Base-by-base conservation (phyloP, 64 coral and sea anemone genomes). In the Montipora foliosa region DNA sequence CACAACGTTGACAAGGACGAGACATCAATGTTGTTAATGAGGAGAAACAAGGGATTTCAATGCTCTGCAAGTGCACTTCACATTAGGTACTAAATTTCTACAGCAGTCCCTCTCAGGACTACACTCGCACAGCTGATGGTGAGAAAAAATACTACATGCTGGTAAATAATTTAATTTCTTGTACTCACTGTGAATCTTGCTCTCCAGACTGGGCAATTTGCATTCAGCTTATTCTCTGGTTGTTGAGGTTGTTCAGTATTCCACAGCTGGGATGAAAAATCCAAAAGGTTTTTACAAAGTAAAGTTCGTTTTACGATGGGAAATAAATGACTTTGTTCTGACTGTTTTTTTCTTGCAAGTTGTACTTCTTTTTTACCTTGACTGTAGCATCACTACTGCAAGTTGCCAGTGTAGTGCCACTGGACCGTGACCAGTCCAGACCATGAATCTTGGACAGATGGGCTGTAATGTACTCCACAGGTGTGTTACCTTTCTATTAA, bases 401-500 rank as follows among this genome's bases (percentile, higher is more conserved):
- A 16, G 98, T 99, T 49, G 92, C 89, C 37, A 99, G 67, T 15
- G 79, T 90, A n/a, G 87, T 84, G 15, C 98, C 95, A 88, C 90
- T 91, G 8, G 78, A 84, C 16, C 71, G 89, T 3, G 95, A 99
- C 98, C 98, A 99, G 67, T 99, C 98, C 8, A 99, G 49, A 16
- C 98, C 98, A 73, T 96, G 92, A 25, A 99, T 93, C 80, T 96
- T 96, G 25, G 98, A 99, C 17, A 99, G 87, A 74, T 99, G 98
- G 68, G 98, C 98, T 80, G 98, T 96, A 24, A 99, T 92, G 74
- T 99, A 99, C 5, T 87, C 92, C 15, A 99, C 95, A 59, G 97
- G 97, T 12, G 92, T 85, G 44, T 99, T 96, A 62, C 97, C 97
- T 96, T 96, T 99, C 97, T 99, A 24, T 64, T 24, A 61, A 79